Base-by-base conservation (phyloP, 2,888 invertebrate genomes). In the Macrosoma leucophasiata region DNA sequence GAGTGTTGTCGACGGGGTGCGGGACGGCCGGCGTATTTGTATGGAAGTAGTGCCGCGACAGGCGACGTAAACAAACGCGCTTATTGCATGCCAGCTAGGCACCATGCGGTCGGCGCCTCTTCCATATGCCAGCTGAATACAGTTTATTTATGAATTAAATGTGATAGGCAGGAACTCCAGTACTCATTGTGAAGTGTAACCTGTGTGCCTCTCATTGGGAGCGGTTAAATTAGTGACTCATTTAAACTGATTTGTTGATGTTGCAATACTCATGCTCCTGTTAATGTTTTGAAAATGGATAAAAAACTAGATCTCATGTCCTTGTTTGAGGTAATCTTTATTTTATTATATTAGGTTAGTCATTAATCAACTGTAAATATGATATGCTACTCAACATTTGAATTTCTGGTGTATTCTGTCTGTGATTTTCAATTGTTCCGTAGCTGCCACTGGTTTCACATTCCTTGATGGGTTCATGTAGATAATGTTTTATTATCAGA, bases 241-340 rank as follows among this genome's bases (percentile, higher is more conserved):
- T 53, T 50, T 52, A 61, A 66, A 67, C 62, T 52, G 32, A 52
- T 52, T 50, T 57, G 53, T 58, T 62, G 52, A 64, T 66, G 46
- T 42, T 41, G 52, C 65, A 65, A 66, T 39, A 57, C 59, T 52
- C 46, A 63, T 64, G 62, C 52, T 48, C 55, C 59, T 43, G 36
- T 45, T 58, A 49, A 60, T 58, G 55, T 54, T 54, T 40, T 50
- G 41, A 78, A 60, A 53, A 84, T 84, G 84, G 84, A 84, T 75
- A 81, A 66, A 64, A 85, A 79, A 67, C 54, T 84, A 70, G 85
- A 85, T 55, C 58, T 85, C 33, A 62, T 85, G 62, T 84, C 84
- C 9, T 54, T 85, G 31, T 71, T 85, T 52, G 85, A 85, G 85
- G 85, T 85, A 84, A 47, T 43, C 35, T 37, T 36, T 17, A 15